Conservation (phyloP, 2,797 vertebrate species). For the Eulemur albifrons region DNA sequence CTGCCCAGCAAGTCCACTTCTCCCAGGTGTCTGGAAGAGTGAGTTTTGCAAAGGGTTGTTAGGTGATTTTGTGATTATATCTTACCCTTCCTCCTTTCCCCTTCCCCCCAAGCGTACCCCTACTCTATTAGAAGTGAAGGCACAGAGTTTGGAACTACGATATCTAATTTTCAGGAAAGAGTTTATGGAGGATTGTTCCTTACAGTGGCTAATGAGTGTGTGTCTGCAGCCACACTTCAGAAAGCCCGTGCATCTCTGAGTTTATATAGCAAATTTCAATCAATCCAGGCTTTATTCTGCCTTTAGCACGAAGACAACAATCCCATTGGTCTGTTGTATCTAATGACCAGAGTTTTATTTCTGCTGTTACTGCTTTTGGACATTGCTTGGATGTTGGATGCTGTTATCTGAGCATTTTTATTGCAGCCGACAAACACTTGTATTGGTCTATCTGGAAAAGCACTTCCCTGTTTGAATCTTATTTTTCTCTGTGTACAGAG, state of each 20-base stretch:
- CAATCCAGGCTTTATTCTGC: slow-evolving; percentile 61
- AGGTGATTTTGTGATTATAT: slow-evolving; percentile 38
- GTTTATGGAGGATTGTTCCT: slow-evolving; percentile 48
- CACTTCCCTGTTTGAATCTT: slow-evolving; percentile 62
- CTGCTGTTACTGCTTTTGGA: slow-evolving; percentile 65
- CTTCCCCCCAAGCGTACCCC: slow-evolving; percentile 32
- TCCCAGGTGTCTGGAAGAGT: slow-evolving; percentile 62
- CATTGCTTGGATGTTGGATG: slow-evolving; percentile 62
- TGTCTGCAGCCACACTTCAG: not conserved
- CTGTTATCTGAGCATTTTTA: slow-evolving; percentile 67
- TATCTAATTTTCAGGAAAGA: slow-evolving; percentile 52
- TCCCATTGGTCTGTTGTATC: slow-evolving; percentile 62
- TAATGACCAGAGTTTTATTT: slow-evolving; percentile 74
- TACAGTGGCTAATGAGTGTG: slow-evolving; percentile 42
- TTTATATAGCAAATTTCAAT: slow-evolving; percentile 69
- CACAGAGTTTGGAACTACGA: slow-evolving; percentile 31
- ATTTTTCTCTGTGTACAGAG: slow-evolving; percentile 66
- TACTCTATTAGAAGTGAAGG: slow-evolving; percentile 34
- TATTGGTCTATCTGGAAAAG: slow-evolving; percentile 66
- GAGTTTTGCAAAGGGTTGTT: slow-evolving; percentile 55
- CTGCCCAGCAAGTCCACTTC: slow-evolving; percentile 29
- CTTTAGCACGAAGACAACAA: slow-evolving; percentile 4
- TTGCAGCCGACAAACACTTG: slow-evolving; percentile 62
- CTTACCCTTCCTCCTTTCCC: not conserved
- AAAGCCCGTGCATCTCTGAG: slow-evolving; percentile 9